Conservation (phyloP, 2,797 vertebrate species). For the Silurus lanzhouensis region DNA sequence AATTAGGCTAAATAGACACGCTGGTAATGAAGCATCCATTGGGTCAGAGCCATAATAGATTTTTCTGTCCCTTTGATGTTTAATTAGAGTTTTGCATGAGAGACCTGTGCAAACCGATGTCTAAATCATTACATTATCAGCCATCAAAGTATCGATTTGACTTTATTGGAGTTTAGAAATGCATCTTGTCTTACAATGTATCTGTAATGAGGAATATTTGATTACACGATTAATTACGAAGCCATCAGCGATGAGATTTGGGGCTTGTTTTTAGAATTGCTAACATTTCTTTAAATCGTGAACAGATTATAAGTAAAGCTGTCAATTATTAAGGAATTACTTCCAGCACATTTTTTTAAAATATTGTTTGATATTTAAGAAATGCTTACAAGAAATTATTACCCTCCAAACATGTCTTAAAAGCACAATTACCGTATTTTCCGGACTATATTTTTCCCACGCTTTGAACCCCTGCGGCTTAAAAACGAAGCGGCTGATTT, state of each 20-base stretch:
- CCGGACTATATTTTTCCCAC: too few species aligned
- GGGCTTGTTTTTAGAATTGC: neutral
- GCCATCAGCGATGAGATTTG: neutral
- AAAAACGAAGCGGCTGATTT: too few species aligned
- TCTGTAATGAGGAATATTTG: neutral
- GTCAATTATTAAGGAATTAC: neutral
- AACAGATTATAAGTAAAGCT: too few species aligned
- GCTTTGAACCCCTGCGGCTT: too few species aligned
- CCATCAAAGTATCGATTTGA: neutral
- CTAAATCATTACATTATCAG: neutral
- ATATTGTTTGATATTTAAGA: neutral
- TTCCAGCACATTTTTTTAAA: neutral
- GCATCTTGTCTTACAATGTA: neutral
- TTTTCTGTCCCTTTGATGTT: neutral
- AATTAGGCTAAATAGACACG: conserved; percentile 24
- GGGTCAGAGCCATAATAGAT: neutral
- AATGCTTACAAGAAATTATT: neutral
- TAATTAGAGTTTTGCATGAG: neutral
- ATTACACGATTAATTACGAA: neutral
- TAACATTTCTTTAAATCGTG: neutral
- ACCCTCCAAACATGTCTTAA: too few species aligned
- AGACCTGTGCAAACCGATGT: too few species aligned
- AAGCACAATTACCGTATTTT: too few species aligned
- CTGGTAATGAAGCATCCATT: conserved; percentile 3
- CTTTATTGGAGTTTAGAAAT: neutral